Conservation (phyloP, 2,888 invertebrate genomes). For the Eupithecia subfuscata region DNA sequence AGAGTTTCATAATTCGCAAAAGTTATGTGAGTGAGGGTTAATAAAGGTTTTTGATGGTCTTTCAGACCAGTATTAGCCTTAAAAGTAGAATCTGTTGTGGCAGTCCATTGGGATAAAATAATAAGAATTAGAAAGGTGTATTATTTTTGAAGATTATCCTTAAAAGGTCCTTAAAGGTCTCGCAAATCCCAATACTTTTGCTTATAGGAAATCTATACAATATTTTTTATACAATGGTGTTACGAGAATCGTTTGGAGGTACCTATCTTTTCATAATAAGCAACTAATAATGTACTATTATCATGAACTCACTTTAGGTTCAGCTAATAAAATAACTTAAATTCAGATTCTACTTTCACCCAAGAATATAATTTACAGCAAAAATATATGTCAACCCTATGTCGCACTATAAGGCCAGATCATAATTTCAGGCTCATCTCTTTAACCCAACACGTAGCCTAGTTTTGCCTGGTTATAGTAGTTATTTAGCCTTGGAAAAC, state of each 20-base stretch:
- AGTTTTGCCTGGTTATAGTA: background rate
- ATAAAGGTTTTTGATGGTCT: background rate
- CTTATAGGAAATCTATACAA: background rate
- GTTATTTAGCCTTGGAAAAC: slow-evolving; percentile 27
- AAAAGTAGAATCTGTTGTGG: slow-evolving; percentile 4
- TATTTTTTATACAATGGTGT: too few relatives aligned
- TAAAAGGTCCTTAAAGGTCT: background rate
- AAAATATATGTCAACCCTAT: background rate
- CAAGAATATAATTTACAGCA: background rate
- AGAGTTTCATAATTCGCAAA: background rate
- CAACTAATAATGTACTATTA: too few relatives aligned
- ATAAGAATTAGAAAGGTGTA: slow-evolving; percentile 31
- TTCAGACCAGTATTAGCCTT: background rate
- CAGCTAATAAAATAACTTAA: too few relatives aligned
- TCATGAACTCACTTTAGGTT: too few relatives aligned
- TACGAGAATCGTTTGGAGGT: too few relatives aligned
- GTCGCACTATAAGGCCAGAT: slow-evolving; percentile 3
- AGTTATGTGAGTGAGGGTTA: background rate
- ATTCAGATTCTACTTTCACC: too few relatives aligned
- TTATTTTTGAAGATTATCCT: slow-evolving; percentile 26
- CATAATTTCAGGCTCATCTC: background rate
- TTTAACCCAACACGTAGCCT: background rate
- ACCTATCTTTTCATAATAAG: too few relatives aligned
- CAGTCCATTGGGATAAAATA: slow-evolving; percentile 41
- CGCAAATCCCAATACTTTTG: background rate